These are phyloP conservation scores for Chlorops oryzae DNA, from an alignment of 1,140 invertebrate genomes.

Conservation along the genomic window DNA sequence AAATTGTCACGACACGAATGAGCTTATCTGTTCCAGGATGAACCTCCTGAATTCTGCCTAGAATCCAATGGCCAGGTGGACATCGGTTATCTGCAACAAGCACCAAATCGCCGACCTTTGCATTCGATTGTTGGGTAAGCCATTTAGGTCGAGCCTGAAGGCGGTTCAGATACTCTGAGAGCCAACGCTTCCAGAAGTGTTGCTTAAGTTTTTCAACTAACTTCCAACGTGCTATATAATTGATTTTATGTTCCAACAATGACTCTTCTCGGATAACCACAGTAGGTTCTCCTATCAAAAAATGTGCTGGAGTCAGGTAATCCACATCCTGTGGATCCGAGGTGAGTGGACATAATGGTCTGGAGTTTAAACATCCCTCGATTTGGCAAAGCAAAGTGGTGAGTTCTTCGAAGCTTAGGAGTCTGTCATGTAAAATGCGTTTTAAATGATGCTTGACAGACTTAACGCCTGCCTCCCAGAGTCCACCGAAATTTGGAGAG, in stretches of 20 bases:
- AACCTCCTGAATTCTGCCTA: no score
- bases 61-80: no score
- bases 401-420: conserved; percentile 29
- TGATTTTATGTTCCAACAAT: conserved; percentile 23
- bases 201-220: conserved; percentile 16
- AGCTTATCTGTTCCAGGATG: no score
- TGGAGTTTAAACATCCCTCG: conserved; percentile 31
- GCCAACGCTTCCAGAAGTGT: conserved; percentile 28
- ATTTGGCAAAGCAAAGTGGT: conserved; percentile 25
- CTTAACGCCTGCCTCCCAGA: conserved; percentile 30
- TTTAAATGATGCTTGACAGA: conserved; percentile 26
- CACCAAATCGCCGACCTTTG: no score
- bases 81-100: no score
- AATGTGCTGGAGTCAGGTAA: conserved; percentile 37
- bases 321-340: conserved; percentile 27
- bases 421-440: conserved; percentile 7
- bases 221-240: conserved; percentile 13
- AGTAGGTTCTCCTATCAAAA: conserved; percentile 23
- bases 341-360: conserved; percentile 32
- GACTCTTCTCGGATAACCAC: conserved; percentile 14
- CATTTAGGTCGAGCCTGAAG: conserved; percentile 21
- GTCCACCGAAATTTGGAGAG: conserved; percentile 26
- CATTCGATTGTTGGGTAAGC: no score
- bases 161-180: conserved; percentile 21
- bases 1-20: no score